Evolutionary conservation across 2,888 invertebrate genomes (phyloP), one percentile per base, ranked within the genome.

Genomic region (Zeuzera pyrina): DNA sequence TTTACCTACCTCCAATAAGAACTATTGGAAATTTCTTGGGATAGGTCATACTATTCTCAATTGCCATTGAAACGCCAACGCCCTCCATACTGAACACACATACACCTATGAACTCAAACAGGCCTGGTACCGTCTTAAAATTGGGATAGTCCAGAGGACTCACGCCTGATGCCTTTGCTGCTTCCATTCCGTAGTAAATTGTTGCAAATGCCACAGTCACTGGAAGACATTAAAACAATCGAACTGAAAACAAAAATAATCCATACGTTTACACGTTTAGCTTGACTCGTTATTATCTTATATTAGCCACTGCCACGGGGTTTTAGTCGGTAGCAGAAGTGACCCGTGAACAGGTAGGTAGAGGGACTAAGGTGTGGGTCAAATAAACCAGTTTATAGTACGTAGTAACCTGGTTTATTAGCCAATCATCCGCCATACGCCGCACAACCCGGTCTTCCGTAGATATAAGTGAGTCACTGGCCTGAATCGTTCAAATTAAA

Each of bases 51-150:
- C 48, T 45, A 29, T 72, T 72, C 24, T 72, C 72, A 2, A 72
- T 54, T 0, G 67, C 52, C 33, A 72, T 29, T 0, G 60, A 52
- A 0, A 51, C 57, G 0, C 65, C 65, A 0, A 65, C 47, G 0
- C 68, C 59, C 43, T 86, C 85, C 48, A 86, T 61, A 13, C 84
- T 79, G 42, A 85, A 86, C 8, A 85, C 76, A 10, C 81, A 84
- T 0, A 84, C 76, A 3, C 85, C 85, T 33, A 79, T 65, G 47
- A 84, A 85, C 51, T 62, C 54, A 1, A 67, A 48, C 0, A 66
- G 16, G 0, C 62, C 65, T 0, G 43, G 12, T 0, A 52, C 2
- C 0, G 34, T 31, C 23, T 52, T 58, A 34, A 42, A 59, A 0
- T 26, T 26, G 0, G 59, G 49, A 25, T 51, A 50, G 0, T 58